Evolutionary conservation across 1,140 invertebrate species (phyloP), one percentile per base, ranked within the genome.

Genomic region (Protaetia brevitarsis): DNA sequence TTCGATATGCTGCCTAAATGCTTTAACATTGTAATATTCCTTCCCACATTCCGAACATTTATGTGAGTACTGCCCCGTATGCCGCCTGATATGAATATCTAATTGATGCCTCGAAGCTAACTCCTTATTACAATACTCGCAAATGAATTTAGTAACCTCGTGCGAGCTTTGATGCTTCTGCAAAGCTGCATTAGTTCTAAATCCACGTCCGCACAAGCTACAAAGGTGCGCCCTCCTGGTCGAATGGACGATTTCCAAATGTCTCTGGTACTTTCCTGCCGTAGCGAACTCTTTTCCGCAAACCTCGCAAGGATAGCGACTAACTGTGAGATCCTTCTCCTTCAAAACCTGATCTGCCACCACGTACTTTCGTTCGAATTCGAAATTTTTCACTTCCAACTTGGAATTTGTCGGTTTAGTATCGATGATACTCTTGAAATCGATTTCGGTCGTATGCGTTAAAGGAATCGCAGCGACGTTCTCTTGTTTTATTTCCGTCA

Each of bases 151-250:
- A 26, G 21, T 19, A 13, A 51, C 41, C 19, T 51, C 10, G 26
- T 51, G 41, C 0, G 41, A 19, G 8, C 2, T 23, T 10, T 51
- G 19, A 19, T 51, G 41, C 16, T 51, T 51, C 19, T 23, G 41
- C 2, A 51, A n/a, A n/a, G n/a, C n/a, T n/a, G 2, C 41, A 51
- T 51, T 4, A 23, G 10, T 34, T 36, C 29, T 31, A 8, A 62
- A 34, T 10, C 58, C 64, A 30, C 68, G 57, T 26, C 68, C 66
- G 56, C 74, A 76, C 0, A 65, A 30, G 8, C 64, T 31, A 21
- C 74, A 76, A 5, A 57, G 29, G 23, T 68, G 71, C 41, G 69
- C 68, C 29, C 69, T 67, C 41, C 72, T 69, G 19, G 5, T 19
- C 2, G 41, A 23, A 41, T 76, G 74, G 1, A 64, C 34, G 27